Conservation (phyloP, 2,797 vertebrate genomes). For the Thripadectes ignobilis region DNA sequence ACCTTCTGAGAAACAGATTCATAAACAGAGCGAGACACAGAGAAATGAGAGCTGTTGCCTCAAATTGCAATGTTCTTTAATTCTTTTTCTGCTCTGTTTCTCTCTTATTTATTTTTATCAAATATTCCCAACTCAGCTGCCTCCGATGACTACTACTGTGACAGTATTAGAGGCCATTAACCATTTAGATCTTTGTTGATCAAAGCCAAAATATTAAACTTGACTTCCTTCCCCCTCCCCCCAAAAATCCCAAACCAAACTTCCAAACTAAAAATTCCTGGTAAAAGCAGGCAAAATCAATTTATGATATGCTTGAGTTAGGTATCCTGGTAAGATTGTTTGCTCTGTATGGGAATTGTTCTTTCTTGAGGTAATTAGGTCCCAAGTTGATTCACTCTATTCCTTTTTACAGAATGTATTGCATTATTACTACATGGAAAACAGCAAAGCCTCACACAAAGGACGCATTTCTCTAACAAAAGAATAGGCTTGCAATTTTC, state of each 20-base stretch:
- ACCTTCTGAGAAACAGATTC: not conserved
- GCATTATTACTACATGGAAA: not conserved
- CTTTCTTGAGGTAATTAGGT: slow-evolving; percentile 7
- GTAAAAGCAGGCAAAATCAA: not conserved
- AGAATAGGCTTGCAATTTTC: not conserved
- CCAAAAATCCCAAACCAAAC: rapidly evolving
- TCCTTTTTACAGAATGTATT: not conserved
- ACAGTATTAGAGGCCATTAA: not conserved
- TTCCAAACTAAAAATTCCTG: not conserved
- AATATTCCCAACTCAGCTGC: not conserved
- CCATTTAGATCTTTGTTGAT: not conserved
- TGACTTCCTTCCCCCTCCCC: not conserved
- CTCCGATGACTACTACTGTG: not conserved
- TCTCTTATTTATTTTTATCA: not conserved
- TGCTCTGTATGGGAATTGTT: not conserved
- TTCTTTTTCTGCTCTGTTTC: not conserved
- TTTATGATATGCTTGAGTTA: not conserved
- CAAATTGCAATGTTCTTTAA: not conserved
- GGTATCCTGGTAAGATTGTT: not conserved
- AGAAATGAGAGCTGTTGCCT: not conserved
- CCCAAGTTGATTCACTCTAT: not conserved
- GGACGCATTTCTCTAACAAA: not conserved
- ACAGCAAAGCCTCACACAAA: not conserved
- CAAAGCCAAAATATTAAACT: not conserved
- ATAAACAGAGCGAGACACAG: not conserved